Evolutionary conservation across 2,113 vertebrate genomes (phyloP).

Genomic region (Poeciliopsis turrubarensis): DNA sequence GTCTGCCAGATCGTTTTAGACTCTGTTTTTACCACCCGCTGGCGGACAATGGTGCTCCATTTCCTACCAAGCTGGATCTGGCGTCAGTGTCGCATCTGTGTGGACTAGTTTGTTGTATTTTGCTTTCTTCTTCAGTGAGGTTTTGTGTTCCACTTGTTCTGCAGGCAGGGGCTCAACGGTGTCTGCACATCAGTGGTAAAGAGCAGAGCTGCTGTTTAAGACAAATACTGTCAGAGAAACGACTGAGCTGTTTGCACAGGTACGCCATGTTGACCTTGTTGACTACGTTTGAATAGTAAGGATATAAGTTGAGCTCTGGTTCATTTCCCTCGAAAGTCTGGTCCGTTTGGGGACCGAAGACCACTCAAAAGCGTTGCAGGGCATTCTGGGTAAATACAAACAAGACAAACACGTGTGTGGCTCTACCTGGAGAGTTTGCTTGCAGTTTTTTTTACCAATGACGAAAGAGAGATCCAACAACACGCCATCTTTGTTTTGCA

Average conservation of each 20-base stretch:
- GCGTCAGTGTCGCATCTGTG: slow-evolving; percentile 17
- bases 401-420: no score
- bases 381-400: no score
- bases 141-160: slow-evolving; percentile 22
- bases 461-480: no score
- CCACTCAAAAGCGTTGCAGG: no score
- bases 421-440: no score
- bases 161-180: neutral
- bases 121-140: slow-evolving; percentile 13
- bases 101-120: neutral
- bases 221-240: neutral
- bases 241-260: neutral
- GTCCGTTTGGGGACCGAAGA: no score
- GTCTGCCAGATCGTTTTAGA: slow-evolving; percentile 65
- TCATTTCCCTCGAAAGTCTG: no score
- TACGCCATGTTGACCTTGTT: neutral
- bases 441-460: no score
- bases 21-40: slow-evolving; percentile 56
- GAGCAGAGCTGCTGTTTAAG: neutral
- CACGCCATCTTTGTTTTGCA: no score
- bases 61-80: slow-evolving; percentile 16
- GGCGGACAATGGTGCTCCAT: slow-evolving; percentile 23
- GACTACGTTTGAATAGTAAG: neutral
- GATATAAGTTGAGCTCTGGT: no score
- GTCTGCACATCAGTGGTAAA: neutral